A percentile compares a stretch with the other conserved stretches of the same genome.
Evolutionary conservation across 2,113 vertebrate genomes (phyloP).

Genomic region (Piprites chloris): DNA sequence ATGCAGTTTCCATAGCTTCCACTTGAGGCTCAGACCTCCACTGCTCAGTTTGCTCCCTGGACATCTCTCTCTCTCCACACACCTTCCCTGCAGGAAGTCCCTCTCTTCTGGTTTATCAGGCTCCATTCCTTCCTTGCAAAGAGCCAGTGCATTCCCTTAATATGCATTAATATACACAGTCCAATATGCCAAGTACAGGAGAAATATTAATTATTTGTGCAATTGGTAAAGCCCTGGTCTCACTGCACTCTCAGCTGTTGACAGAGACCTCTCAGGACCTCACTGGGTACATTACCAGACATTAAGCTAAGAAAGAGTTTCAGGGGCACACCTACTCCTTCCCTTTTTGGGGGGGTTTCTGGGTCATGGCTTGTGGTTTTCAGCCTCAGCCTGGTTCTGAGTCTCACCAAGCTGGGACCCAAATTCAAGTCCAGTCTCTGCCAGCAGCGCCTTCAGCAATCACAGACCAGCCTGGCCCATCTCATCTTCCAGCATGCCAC

Average conservation of each 20-base stretch:
- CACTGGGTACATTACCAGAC: background rate
- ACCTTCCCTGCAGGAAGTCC: background rate
- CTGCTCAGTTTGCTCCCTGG: background rate
- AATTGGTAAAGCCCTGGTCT: background rate
- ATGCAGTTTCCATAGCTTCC: constrained; percentile 51
- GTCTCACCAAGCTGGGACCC: background rate
- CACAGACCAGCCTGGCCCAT: background rate
- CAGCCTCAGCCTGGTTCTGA: background rate
- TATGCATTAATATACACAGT: fast-evolving
- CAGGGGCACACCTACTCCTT: background rate
- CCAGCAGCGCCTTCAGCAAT: background rate
- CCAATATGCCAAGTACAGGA: background rate
- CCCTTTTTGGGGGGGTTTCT: background rate
- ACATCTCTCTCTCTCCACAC: background rate
- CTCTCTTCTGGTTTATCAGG: background rate
- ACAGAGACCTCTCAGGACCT: background rate
- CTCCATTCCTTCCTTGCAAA: background rate
- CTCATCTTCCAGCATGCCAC: background rate
- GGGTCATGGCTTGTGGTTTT: background rate
- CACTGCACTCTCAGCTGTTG: background rate
- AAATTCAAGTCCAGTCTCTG: background rate
- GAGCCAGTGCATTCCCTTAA: background rate
- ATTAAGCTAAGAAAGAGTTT: background rate
- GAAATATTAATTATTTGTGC: background rate
- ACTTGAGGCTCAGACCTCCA: constrained; percentile 12